Base-by-base conservation (phyloP, 2,113 vertebrate genomes). In the Colistium nudipinnis region DNA sequence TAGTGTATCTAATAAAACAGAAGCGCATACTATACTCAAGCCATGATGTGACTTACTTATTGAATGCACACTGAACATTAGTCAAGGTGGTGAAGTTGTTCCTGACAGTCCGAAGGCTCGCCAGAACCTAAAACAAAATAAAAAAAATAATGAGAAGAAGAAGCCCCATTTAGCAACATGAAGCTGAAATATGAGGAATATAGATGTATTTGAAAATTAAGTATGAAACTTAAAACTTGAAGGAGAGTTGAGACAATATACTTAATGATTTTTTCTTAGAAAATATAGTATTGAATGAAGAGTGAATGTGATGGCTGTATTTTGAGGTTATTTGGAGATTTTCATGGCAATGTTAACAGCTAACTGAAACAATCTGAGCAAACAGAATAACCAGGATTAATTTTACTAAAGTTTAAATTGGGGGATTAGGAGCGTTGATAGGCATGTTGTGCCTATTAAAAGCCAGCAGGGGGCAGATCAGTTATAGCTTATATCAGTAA, bases 51-150 rank as follows among this genome's bases (percentile, higher is more conserved):
- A 30, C 95, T 94, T 94, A 99, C 98, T 95, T 99, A 89, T 92
- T 96, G 62, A 95, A 89, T 20, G 91, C 80, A 87, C 94, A 95
- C 0, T 97, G 96, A 20, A 98, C 91, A 78, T 98, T 98, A 53
- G 98, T 98, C 61, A 99, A 87, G 17, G 95, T 69, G 3, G 94
- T 97, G 89, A 98, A 96, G 88, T 99, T 99, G 90, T 96, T 98
- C 82, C 98, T 95, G 62, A 99, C 95, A 4, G 96, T 98, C 25
- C 96, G 89, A 48, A 99, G 91, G 73, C 98, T 99, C 19, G 97
- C 98, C 17, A 99, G 94, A 64, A 99, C 98, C 98, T 99, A 59
- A 12, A 62, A 67, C 54, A 28, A 5, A 19, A 25, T 0, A 5
- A 55, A 10, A 49, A 53, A 1, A 72, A 14, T 38, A 1, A 44